These are phyloP conservation scores for Solenopsis invicta DNA, from an alignment of 1,140 invertebrate genomes.

Conservation along the genomic window DNA sequence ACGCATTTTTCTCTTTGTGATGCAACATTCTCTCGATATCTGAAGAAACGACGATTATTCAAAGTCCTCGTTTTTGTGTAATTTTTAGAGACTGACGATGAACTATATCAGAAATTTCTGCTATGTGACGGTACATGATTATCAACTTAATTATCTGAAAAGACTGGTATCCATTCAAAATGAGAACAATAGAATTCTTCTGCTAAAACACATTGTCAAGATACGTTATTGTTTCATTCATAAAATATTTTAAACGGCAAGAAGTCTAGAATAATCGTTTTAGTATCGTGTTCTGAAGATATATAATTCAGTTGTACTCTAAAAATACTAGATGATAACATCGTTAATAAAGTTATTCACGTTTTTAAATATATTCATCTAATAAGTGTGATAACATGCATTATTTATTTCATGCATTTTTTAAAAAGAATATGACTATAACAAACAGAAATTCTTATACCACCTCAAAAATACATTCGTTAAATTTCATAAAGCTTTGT, in stretches of 20 bases:
- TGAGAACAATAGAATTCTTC: background rate
- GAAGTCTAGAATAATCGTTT: background rate
- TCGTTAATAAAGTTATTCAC: background rate
- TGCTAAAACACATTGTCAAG: background rate
- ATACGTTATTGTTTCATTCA: background rate
- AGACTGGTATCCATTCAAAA: background rate
- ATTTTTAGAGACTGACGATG: background rate
- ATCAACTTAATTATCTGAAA: background rate
- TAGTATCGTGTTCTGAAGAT: background rate
- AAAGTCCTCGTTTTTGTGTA: background rate
- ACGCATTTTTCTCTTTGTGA: background rate
- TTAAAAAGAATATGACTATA: background rate
- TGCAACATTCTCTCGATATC: constrained; percentile 1
- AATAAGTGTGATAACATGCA: background rate
- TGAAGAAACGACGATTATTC: background rate
- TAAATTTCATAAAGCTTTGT: background rate
- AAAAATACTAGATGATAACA: background rate
- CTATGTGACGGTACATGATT: background rate
- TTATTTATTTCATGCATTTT: background rate
- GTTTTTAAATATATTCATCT: background rate
- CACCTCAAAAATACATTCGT: background rate
- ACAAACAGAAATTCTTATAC: background rate
- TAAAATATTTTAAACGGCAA: constrained; percentile 4
- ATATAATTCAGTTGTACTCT: background rate
- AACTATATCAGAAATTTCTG: background rate